Evolutionary conservation across 2,797 vertebrate species (phyloP), one percentile per base, ranked within the genome.

Genomic region (Pseudochromis fuscus): DNA sequence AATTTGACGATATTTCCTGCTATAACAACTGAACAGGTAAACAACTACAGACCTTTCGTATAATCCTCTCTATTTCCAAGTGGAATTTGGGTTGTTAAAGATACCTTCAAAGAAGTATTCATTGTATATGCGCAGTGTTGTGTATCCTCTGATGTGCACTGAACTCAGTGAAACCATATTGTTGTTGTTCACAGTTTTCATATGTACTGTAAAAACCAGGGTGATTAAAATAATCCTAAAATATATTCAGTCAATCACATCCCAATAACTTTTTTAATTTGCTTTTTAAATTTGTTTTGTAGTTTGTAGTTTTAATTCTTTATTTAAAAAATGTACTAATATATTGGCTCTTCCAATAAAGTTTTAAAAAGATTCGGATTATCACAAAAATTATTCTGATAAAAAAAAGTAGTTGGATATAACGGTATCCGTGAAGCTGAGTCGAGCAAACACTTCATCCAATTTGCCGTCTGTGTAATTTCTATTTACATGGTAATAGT

Each of bases 1-100:
- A 77, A 89, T 92, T 87, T 84, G 77, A 45, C 75, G 56, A 75
- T 80, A 82, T 87, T 79, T 84, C 75, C 82, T 71, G 72, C 52
- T 75, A 42, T 72, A 74, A 80, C 57, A 84, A 84, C 80, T 52
- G 65, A 83, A 81, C 75, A 84, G 77, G 75, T 88, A 87, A 88
- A 89, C 83, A 88, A 78, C 50, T 35, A 48, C 25, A 68, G 69
- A 79, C 57, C 69, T 85, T 86, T 88, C 37, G 23, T 58, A 63
- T 84, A 79, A 88, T 84, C 75, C 73, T 77, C 38, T 81, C 33
- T 55, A 49, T 84, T 82, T 72, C 44, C 67, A 72, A 68, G 65
- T 71, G 58, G 67, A 31, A 51, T 81, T 85, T 65, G 50, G 40
- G 28, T 49, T 76, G 49, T 64, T 79, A 40, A 71, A 74, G 74